Percentiles rank a stretch among this genome's conserved stretches.
These are phyloP conservation scores for Thalassarche chlororhynchos DNA, from an alignment of 2,113 vertebrate species.

Conservation along the genomic window DNA sequence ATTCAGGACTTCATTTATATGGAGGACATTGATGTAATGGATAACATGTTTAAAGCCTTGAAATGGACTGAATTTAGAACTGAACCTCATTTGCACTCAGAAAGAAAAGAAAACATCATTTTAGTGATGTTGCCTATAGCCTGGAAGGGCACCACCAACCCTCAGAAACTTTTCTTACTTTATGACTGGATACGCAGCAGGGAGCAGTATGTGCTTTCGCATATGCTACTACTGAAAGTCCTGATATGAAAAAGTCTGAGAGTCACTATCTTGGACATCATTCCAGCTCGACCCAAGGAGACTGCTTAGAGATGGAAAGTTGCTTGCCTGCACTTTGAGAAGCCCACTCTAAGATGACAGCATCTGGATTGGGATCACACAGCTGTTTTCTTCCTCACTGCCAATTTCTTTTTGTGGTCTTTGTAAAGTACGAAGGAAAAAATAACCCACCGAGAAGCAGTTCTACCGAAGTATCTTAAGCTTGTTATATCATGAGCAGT, in stretches of 20 bases:
- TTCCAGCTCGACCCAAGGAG: not conserved
- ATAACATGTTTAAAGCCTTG: not conserved
- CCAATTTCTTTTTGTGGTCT: not conserved
- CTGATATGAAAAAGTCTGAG: not conserved
- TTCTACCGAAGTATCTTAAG: conserved; percentile 3
- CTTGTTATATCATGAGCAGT: conserved; percentile 1
- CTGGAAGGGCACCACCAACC: not conserved
- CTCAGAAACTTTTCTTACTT: not conserved
- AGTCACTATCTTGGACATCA: not conserved
- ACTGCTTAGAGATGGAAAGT: not conserved
- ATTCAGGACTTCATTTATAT: not conserved
- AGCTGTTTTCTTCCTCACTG: not conserved
- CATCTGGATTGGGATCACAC: not conserved
- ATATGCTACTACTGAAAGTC: not conserved
- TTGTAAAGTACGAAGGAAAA: not conserved
- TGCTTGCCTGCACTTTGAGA: not conserved
- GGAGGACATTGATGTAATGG: not conserved
- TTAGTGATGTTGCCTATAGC: not conserved
- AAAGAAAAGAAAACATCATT: not conserved
- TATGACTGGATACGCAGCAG: not conserved
- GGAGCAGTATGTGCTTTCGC: not conserved
- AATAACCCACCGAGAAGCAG: not conserved
- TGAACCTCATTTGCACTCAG: not conserved
- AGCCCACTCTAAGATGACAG: not conserved
- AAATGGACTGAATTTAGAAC: not conserved